Percentiles rank a stretch among this genome's conserved stretches.
These are phyloP conservation scores for Drepana falcataria DNA, from an alignment of 2,888 invertebrate species.

Conservation along the genomic window DNA sequence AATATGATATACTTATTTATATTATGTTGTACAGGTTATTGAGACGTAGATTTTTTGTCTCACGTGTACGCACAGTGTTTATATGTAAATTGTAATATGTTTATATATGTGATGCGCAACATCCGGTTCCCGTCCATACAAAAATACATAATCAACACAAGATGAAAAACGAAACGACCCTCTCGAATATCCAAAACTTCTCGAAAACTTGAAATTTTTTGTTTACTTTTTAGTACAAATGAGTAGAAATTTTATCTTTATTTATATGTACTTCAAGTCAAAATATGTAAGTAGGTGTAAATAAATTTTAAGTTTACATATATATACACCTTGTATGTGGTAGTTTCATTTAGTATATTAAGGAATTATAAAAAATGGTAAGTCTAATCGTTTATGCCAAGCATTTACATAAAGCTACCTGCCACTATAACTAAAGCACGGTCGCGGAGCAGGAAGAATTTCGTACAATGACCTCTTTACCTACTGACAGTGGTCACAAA, in stretches of 20 bases:
- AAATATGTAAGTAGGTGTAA: conserved; percentile 75
- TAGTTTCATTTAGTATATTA: conserved; percentile 42
- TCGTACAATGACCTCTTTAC: too few species aligned
- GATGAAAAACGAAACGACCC: conserved; percentile 19
- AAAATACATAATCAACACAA: conserved; percentile 4
- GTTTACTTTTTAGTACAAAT: conserved; percentile 22
- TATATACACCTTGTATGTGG: conserved; percentile 58
- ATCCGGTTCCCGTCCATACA: conserved; percentile 5
- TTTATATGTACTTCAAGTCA: conserved; percentile 57
- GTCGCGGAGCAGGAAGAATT: too few species aligned
- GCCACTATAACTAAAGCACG: too few species aligned
- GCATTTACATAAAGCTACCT: too few species aligned
- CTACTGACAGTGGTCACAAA: too few species aligned
- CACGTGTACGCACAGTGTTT: conserved; percentile 11
- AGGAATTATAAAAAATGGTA: not conserved
- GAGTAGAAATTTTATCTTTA: conserved; percentile 38
- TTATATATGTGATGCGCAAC: conserved; percentile 23
- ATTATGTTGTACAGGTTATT: conserved; percentile 25
- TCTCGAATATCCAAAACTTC: conserved; percentile 24
- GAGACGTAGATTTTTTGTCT: conserved; percentile 22
- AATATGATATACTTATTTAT: conserved; percentile 26
- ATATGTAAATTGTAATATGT: conserved; percentile 4
- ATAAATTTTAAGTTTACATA: conserved; percentile 74
- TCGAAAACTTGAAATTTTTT: conserved; percentile 16
- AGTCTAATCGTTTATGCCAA: too few species aligned